These are phyloP conservation scores for Athetis lepigone DNA, from an alignment of 2,888 invertebrate species.

Conservation along the genomic window DNA sequence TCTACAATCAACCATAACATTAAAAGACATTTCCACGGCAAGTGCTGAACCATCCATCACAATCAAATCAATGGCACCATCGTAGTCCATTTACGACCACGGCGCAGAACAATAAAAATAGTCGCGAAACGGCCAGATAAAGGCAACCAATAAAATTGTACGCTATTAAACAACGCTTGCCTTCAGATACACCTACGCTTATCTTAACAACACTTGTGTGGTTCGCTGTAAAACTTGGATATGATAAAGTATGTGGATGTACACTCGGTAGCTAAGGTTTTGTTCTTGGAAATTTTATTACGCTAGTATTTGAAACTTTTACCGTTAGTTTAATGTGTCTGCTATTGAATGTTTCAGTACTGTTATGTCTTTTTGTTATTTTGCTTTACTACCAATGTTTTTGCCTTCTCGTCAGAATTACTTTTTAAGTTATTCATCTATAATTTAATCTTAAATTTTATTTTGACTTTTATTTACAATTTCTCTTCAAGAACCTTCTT, in stretches of 20 bases:
- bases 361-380: not conserved
- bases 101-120: constrained; percentile 47
- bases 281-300: constrained; percentile 1
- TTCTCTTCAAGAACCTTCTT: not conserved
- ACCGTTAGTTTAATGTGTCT: not conserved
- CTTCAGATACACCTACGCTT: constrained; percentile 32
- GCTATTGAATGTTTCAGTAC: not conserved
- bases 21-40: constrained; percentile 4
- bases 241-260: constrained; percentile 9
- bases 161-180: constrained; percentile 51
- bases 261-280: constrained; percentile 22
- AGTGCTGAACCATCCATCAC: constrained; percentile 33
- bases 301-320: not conserved
- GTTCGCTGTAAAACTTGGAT: constrained; percentile 36
- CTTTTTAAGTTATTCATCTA: not conserved
- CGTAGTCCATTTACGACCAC: constrained; percentile 47
- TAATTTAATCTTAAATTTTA: not conserved
- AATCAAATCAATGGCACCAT: constrained; percentile 50
- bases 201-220: constrained; percentile 50
- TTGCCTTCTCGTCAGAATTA: not conserved
- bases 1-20: not conserved
- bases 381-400: not conserved
- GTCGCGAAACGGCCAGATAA: constrained; percentile 53
- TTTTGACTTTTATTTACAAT: not conserved
- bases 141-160: constrained; percentile 52